Base-by-base conservation (phyloP, 2,113 vertebrate species). In the Gorsachius goisagi region DNA sequence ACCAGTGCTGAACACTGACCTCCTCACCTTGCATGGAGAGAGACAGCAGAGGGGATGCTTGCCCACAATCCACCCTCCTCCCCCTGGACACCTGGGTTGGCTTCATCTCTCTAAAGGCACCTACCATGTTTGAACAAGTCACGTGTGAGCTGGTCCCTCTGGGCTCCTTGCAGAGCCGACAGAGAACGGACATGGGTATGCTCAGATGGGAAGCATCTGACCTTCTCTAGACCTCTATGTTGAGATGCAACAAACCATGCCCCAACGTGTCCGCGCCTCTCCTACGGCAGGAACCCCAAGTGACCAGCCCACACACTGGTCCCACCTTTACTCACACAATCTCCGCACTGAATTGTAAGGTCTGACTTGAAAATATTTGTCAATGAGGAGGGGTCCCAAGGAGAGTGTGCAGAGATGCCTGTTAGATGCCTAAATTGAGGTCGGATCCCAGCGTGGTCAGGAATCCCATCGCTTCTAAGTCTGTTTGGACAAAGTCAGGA, bases 11-110 rank as follows among this genome's bases (percentile, higher is more conserved):
- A 39, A 83, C 45, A 69, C 27, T 3, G 1, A 21, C 12, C 22
- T 23, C 21, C 32, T 49, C 35, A 30, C 23, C 21, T 69, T 0
- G 0, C 22, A 37, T 5, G 24, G 7, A 78, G 16, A 58, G 24
- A 3, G 26, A 60, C 24, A 73, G 55, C 35, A 90, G 45, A 66
- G 11, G 5, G 5, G 6, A 9, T 41, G n/a, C 41, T 74, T 0
- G 0, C 10, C 32, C 71, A 47, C 0, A 0, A 68, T 10, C 30
- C 15, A 21, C 55, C 9, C 10, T 71, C 69, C 37, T 55, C 6
- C 3, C 20, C 16, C 15, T 2, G 6, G 33, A 66, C 8, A 76
- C 6, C 19, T 9, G 6, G 4, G 13, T 16, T 63, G 35, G 17
- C 27, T 88, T 59, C 8, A 41, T 15, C 18, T 26, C 35, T 60